Conservation (phyloP, 1,140 invertebrate species). For the Magallana gigas region DNA sequence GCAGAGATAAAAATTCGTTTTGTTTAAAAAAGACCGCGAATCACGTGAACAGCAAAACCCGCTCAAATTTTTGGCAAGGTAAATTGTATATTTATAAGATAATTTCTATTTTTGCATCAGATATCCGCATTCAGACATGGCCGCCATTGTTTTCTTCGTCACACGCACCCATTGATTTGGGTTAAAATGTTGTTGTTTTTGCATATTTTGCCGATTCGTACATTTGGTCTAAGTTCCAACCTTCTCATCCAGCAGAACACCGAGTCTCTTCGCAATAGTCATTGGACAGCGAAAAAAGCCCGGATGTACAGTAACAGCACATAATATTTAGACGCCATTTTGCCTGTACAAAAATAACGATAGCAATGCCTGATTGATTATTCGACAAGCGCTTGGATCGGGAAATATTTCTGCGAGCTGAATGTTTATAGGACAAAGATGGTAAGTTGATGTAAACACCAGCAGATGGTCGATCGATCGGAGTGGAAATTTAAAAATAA, state of each 20-base stretch:
- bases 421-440: slow-evolving; percentile 35
- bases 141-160: neutral
- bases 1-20: no score
- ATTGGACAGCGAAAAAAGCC: neutral
- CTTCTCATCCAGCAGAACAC: neutral
- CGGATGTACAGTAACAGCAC: slow-evolving; percentile 41
- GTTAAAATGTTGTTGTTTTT: neutral
- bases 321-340: slow-evolving; percentile 37
- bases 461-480: neutral
- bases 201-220: slow-evolving; percentile 8
- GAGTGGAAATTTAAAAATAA: neutral
- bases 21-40: neutral
- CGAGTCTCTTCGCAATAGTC: slow-evolving; percentile 18
- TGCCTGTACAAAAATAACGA: slow-evolving; percentile 24
- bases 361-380: slow-evolving; percentile 32
- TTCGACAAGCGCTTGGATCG: neutral
- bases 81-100: neutral
- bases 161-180: neutral
- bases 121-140: slow-evolving; percentile 11
- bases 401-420: slow-evolving; percentile 29
- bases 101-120: neutral
- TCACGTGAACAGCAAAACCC: slow-evolving; percentile 24
- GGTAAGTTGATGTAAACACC: slow-evolving; percentile 38
- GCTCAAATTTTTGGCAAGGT: slow-evolving; percentile 2
- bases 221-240: slow-evolving; percentile 24